Evolutionary conservation across 1,140 invertebrate species (phyloP).

Genomic region (Cryptotermes secundus): DNA sequence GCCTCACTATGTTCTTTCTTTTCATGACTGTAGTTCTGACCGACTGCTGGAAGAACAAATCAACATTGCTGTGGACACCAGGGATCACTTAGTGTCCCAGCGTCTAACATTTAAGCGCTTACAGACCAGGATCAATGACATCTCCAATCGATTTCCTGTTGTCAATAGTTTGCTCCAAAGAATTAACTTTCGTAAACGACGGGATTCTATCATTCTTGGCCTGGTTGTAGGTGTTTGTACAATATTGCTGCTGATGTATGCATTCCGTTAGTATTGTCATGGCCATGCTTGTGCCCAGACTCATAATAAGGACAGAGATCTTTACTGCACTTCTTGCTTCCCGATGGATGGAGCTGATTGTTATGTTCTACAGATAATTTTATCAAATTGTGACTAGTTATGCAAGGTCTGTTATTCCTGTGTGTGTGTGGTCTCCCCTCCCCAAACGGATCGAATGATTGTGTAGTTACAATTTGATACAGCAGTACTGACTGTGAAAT

Average conservation of each 20-base stretch:
- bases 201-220: conserved; percentile 89
- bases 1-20: conserved; percentile 35
- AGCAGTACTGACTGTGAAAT: no score
- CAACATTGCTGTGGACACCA: conserved; percentile 91
- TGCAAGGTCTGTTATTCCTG: no score
- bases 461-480: no score
- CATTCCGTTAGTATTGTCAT: conserved; percentile 61
- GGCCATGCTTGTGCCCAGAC: conserved; percentile 52
- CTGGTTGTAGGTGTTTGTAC: conserved; percentile 81
- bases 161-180: conserved; percentile 89
- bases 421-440: no score
- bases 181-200: conserved; percentile 87
- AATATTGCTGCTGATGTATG: conserved; percentile 82
- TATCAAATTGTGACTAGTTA: no score
- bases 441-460: no score
- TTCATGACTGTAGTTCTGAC: conserved; percentile 72
- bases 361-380: no score
- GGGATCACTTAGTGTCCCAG: conserved; percentile 87
- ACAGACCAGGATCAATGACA: conserved; percentile 88
- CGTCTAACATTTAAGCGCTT: conserved; percentile 84
- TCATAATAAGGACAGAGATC: conserved; percentile 26
- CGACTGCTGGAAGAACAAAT: conserved; percentile 95
- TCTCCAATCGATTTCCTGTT: conserved; percentile 86
- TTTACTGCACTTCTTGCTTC: no score
- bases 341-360: no score